Evolutionary conservation across 2,113 vertebrate genomes (phyloP), one percentile per base, ranked within the genome.

Genomic region (Athene cunicularia): DNA sequence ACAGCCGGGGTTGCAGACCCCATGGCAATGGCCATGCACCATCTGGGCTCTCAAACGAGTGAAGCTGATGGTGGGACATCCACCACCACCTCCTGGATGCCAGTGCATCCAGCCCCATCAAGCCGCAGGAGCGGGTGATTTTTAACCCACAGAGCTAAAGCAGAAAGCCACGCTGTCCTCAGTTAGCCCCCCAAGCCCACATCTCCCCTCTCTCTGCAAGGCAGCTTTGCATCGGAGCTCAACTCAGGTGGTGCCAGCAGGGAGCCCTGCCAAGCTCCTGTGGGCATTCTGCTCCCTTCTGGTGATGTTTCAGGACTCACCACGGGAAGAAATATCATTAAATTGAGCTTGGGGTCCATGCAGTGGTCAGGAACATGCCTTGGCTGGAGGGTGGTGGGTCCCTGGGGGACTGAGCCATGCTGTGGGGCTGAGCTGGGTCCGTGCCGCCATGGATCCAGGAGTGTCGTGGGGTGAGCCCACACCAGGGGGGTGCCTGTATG

Each of bases 361-460:
- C 11, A 53, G 28, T 7, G 3, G n/a, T 47, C 41, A 33, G 47
- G 27, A 71, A 77, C 18, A 13, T 56, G 11, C 47, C 58, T 92
- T 79, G 52, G 50, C 37, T 85, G 50, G 32, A 41, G 18, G 37
- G 5, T 24, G 23, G 21, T 60, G 56, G 7, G 18, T 88, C 19
- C 21, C 43, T 24, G 11, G 8, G 14, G 45, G 12, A 3, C 58
- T 66, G 32, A 89, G 14, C 11, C 10, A 6, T 9, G 7, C 60
- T n/a, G 68, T 16, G 24, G 22, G 60, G 30, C 22, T 72, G 27
- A 1, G 3, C 50, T 74, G 60, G 16, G 50, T 32, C 66, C 12
- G 2, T 83, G 75, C 53, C 6, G 2, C 3, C 0, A 0, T 33
- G 64, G 41, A 28, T 64, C 21, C 4, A 4, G 49, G 71, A 73